phyloP scores from a whole-genome alignment of 2,888 invertebrate genomes.

The Petrophora chlorosata region DNA sequence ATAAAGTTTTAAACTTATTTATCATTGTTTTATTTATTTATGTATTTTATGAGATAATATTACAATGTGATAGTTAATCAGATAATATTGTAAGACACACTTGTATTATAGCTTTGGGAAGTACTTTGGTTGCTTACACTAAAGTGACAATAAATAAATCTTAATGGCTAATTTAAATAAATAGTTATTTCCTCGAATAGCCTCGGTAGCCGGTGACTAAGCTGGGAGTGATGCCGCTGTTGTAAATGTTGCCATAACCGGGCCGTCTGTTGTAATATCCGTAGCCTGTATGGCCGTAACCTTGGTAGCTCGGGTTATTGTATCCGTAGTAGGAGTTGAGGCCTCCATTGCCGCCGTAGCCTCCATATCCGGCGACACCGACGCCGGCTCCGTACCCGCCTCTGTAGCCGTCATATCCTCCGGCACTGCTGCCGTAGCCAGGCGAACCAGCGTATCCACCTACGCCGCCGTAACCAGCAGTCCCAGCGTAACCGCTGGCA shows the following conservation, averaged over 20 bases:
- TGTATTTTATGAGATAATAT: slow-evolving; percentile 19
- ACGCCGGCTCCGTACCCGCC: slow-evolving; percentile 24
- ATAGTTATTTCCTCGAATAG: slow-evolving; percentile 63
- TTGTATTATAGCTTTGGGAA: slow-evolving; percentile 55
- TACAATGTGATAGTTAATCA: too few relatives aligned
- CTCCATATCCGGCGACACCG: slow-evolving; percentile 75
- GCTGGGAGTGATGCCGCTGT: slow-evolving; percentile 71
- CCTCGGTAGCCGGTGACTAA: slow-evolving; percentile 80
- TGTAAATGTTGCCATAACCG: slow-evolving; percentile 70
- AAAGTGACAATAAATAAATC: slow-evolving; percentile 35
- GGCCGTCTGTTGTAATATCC: slow-evolving; percentile 78
- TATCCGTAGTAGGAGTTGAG: slow-evolving; percentile 84
- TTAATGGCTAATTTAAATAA: slow-evolving; percentile 18
- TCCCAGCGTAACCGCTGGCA: slow-evolving; percentile 12
- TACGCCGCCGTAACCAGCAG: slow-evolving; percentile 72
- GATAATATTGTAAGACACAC: slow-evolving; percentile 28
- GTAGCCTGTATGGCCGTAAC: slow-evolving; percentile 83
- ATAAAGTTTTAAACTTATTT: slow-evolving; percentile 65
- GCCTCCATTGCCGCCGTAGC: slow-evolving; percentile 85
- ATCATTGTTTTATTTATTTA: slow-evolving; percentile 42
- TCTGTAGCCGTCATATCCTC: slow-evolving; percentile 12
- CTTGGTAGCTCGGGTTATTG: slow-evolving; percentile 80
- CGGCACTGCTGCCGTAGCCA: slow-evolving; percentile 1
- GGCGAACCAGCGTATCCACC: slow-evolving; percentile 13
- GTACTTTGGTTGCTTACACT: slow-evolving; percentile 59